Base-by-base conservation (phyloP, 2,797 vertebrate species). In the Phoeniculus purpureus region DNA sequence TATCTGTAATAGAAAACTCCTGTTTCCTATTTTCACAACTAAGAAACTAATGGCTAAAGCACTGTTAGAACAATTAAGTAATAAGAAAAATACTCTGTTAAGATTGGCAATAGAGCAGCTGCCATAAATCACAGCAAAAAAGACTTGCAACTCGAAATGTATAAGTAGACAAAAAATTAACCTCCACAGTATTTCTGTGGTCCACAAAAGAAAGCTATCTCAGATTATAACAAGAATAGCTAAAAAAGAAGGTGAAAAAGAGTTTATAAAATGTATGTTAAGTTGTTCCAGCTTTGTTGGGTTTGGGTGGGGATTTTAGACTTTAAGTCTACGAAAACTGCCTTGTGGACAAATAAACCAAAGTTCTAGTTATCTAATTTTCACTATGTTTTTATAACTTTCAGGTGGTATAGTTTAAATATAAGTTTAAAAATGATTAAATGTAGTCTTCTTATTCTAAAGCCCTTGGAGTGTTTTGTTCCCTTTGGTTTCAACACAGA, bases 11-110 rank as follows among this genome's bases (percentile, higher is more conserved):
- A 97, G 95, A 97, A 97, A 96, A 96, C 90, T 97, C 92, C 84
- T 96, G 94, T 96, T 97, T 97, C 94, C 88, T 97, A 85, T 97
- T 97, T 98, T 98, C 96, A 96, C 93, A 97, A 97, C 93, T 96
- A 94, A 93, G 92, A 97, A 96, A 97, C 94, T 97, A 98, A 97
- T 97, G 95, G 96, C 92, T 97, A 95, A 96, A 97, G 85, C 95
- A 88, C 81, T 94, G 92, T 87, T 96, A 94, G 96, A 97, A 97
- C 97, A 97, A 97, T 97, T 97, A 97, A 97, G 96, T 95, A 97
- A 97, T 97, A 98, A 96, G 96, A 97, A 97, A 97, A 97, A 97
- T 96, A 97, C 94, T 92, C 68, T 94, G 94, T 96, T 95, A 96
- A 97, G 96, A 96, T 60, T 97, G 96, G 92, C 94, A 97, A 94